Conservation (phyloP, 1,140 invertebrate species). For the Brachystomella parvula region DNA sequence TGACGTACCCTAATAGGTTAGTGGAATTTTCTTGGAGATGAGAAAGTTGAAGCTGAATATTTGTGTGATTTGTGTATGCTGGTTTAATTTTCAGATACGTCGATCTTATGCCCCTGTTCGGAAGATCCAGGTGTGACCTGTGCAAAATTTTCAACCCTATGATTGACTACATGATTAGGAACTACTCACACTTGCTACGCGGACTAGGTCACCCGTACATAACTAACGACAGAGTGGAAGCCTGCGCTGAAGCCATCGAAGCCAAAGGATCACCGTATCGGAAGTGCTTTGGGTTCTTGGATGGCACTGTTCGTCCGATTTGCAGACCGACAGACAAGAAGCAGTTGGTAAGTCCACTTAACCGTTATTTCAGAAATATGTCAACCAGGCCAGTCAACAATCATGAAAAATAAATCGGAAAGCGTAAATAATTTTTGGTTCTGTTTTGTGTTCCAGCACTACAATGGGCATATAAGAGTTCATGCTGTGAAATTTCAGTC, state of each 20-base stretch:
- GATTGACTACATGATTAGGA: neutral
- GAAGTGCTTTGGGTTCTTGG: slow-evolving; percentile 1
- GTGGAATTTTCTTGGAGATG: neutral
- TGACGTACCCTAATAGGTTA: neutral
- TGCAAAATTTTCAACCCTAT: neutral
- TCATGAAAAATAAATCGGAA: neutral
- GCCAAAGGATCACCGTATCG: neutral
- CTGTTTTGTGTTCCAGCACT: slow-evolving; percentile 1
- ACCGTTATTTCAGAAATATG: neutral
- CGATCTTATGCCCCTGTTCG: neutral
- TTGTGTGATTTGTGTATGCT: neutral
- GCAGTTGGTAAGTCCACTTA: neutral
- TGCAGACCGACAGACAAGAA: neutral
- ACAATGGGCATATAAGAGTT: slow-evolving; percentile 5
- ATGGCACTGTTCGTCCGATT: neutral
- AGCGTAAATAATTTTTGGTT: neutral
- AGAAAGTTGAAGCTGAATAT: neutral
- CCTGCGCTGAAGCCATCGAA: neutral
- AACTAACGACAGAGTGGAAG: neutral
- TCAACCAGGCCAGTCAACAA: too few species aligned
- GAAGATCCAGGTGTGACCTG: neutral
- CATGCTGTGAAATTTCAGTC: slow-evolving; percentile 9
- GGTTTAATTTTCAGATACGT: neutral
- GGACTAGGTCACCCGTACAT: neutral
- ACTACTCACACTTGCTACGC: neutral